These are phyloP conservation scores for Gorsachius magnificus DNA, from an alignment of 2,797 vertebrate species.

Conservation along the genomic window DNA sequence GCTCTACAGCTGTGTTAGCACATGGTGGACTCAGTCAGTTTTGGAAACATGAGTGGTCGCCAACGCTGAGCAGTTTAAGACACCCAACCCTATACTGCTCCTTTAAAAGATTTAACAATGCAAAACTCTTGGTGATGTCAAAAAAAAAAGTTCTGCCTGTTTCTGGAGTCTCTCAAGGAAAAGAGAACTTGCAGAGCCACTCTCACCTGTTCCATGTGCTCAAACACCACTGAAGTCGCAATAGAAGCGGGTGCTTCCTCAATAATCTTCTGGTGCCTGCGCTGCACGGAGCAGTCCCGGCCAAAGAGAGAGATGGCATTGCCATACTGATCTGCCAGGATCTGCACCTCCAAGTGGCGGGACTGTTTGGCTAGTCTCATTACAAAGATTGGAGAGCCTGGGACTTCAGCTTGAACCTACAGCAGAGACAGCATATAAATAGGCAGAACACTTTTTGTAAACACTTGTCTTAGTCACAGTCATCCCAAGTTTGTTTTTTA, in stretches of 20 bases:
- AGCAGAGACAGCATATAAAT: not conserved
- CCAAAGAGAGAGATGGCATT: constrained; percentile 97
- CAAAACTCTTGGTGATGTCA: accelerated
- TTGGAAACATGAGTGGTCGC: not conserved
- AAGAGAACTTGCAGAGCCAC: not conserved
- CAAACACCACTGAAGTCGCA: constrained; percentile 88
- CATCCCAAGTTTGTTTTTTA: not conserved
- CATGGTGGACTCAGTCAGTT: not conserved
- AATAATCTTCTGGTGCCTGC: constrained; percentile 98
- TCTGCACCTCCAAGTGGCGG: constrained; percentile 94
- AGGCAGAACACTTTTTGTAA: not conserved
- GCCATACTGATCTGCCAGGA: constrained; percentile 95
- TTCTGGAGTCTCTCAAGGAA: not conserved
- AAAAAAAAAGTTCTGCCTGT: not conserved
- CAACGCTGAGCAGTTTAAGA: not conserved
- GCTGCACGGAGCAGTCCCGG: constrained; percentile 95
- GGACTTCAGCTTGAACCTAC: constrained; percentile 82
- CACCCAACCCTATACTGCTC: accelerated
- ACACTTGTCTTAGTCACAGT: not conserved
- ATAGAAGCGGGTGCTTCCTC: constrained; percentile 97
- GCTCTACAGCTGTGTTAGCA: not conserved
- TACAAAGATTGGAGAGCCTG: constrained; percentile 85
- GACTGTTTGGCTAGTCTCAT: constrained; percentile 97
- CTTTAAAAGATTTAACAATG: not conserved
- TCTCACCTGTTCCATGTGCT: constrained; percentile 94